Evolutionary conservation across 2,797 vertebrate genomes (phyloP).

Genomic region (Garrulus glandarius): DNA sequence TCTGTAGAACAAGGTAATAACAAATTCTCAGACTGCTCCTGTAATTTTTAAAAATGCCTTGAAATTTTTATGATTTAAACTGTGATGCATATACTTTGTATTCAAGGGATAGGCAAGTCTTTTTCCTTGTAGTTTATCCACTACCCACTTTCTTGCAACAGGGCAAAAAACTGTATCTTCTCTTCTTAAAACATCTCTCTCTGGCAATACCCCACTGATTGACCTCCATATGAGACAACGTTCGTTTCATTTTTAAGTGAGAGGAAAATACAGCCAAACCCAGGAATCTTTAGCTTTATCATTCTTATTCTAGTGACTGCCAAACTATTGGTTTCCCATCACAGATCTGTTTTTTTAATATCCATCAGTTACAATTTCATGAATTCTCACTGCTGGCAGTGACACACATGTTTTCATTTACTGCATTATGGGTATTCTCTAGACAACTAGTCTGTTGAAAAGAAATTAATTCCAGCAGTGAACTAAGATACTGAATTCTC

Average conservation of each 20-base stretch:
- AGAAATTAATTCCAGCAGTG: slow-evolving; percentile 74
- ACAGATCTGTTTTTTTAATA: not conserved
- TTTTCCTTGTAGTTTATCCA: not conserved
- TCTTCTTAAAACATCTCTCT: not conserved
- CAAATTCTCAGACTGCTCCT: not conserved
- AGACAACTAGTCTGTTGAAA: slow-evolving; percentile 71
- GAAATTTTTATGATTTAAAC: not conserved
- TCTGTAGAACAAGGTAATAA: not conserved
- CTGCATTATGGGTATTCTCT: slow-evolving; percentile 63
- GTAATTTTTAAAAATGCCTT: not conserved
- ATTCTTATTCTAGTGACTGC: not conserved
- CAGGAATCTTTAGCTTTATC: slow-evolving; percentile 15
- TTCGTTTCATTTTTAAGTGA: not conserved
- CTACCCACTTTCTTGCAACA: not conserved
- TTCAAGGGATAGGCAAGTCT: not conserved
- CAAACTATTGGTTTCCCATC: slow-evolving; percentile 14
- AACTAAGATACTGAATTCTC: slow-evolving; percentile 69
- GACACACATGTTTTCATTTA: slow-evolving; percentile 71
- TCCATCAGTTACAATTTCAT: slow-evolving; percentile 4
- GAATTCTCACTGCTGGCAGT: slow-evolving; percentile 22
- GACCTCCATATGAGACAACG: not conserved
- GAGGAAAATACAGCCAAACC: not conserved
- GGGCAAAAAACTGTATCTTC: not conserved
- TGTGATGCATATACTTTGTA: not conserved
- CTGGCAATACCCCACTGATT: not conserved